Evolutionary conservation across 2,113 vertebrate genomes (phyloP).

Genomic region (Gracilinanus agilis): DNA sequence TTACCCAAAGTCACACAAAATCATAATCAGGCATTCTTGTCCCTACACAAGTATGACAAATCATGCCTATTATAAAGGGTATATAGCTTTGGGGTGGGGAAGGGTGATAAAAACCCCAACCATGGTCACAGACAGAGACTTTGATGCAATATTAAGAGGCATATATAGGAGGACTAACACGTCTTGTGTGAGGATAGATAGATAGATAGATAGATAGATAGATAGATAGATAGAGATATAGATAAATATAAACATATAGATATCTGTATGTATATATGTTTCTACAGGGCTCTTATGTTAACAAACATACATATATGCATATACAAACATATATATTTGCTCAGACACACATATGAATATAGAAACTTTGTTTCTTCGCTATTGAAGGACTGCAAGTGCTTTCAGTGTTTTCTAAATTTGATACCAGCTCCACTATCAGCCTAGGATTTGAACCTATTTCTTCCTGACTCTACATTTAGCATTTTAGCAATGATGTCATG

Average conservation of each 20-base stretch:
- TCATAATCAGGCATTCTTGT: not conserved
- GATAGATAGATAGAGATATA: no score
- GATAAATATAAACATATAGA: not conserved
- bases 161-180: no score
- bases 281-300: no score
- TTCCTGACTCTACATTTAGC: no score
- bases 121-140: no score
- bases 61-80: no score
- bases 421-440: not conserved
- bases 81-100: no score
- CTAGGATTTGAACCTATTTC: no score
- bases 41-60: not conserved
- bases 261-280: not conserved
- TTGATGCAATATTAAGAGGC: not conserved
- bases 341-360: not conserved
- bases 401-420: not conserved
- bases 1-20: not conserved
- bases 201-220: no score
- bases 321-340: not conserved
- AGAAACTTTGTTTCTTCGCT: not conserved
- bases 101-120: not conserved
- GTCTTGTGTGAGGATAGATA: no score
- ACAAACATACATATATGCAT: not conserved
- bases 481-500: no score
- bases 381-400: not conserved